phyloP scores from a whole-genome alignment of 2,797 vertebrate genomes.

The Spinibarbus caldwelli region DNA sequence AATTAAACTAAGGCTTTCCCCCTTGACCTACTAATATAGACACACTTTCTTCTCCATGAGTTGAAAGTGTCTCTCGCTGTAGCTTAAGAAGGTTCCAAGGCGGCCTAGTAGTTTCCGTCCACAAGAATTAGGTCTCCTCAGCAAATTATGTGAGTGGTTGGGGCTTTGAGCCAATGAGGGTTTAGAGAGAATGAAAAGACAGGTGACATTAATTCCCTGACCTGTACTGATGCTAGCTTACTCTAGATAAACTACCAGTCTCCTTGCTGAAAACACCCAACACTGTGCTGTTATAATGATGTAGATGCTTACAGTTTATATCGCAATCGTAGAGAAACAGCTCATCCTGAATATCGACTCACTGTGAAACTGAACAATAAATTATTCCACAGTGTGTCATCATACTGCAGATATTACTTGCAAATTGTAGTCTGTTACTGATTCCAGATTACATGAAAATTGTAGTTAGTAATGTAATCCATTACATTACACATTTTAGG shows the following conservation, averaged over 20 bases:
- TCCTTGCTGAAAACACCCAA: not conserved
- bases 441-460: not conserved
- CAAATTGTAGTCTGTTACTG: not conserved
- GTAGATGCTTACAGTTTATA: not conserved
- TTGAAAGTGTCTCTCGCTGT: not conserved
- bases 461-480: no score
- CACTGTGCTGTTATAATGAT: not conserved
- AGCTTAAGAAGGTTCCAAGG: conserved; percentile 52
- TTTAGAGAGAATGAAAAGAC: conserved; percentile 73
- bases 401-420: not conserved
- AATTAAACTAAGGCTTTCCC: not conserved
- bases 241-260: conserved; percentile 62
- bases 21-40: conserved; percentile 26
- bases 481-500: no score
- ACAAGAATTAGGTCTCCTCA: conserved; percentile 78
- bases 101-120: conserved; percentile 62
- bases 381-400: not conserved
- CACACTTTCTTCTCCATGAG: conserved; percentile 31
- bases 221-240: conserved; percentile 72
- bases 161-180: conserved; percentile 63
- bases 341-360: not conserved
- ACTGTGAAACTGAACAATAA: not conserved
- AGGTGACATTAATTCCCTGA: conserved; percentile 81
- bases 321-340: not conserved
- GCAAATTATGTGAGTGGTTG: conserved; percentile 72